Conservation (phyloP, 2,797 vertebrate genomes). For the Carapus acus region DNA sequence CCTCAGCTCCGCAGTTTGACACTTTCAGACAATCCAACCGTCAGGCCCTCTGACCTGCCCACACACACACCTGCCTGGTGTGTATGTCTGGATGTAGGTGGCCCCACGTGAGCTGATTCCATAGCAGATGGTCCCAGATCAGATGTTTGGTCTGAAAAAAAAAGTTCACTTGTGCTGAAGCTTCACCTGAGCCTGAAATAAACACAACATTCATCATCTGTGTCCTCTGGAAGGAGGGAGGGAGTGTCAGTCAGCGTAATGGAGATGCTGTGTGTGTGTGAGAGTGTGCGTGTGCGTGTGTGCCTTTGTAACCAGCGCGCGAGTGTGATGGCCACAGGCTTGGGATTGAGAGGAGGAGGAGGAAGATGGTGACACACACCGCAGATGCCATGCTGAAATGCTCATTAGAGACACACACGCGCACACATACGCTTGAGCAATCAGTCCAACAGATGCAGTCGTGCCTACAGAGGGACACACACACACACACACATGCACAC, state of each 20-base stretch:
- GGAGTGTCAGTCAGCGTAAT: constrained; percentile 6
- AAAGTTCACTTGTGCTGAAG: not conserved
- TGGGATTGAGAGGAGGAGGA: constrained; percentile 49
- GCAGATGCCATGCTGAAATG: constrained; percentile 56
- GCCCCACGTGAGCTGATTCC: no score
- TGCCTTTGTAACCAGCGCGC: constrained; percentile 14
- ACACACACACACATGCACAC: constrained; percentile 3
- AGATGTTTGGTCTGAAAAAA: no score
- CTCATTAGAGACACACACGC: constrained; percentile 49
- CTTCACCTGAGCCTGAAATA: not conserved
- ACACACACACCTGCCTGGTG: no score
- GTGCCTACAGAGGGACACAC: no score
- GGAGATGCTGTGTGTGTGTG: constrained; percentile 11
- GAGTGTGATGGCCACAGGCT: constrained; percentile 40
- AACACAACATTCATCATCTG: constrained; percentile 1
- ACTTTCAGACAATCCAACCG: no score
- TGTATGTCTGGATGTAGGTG: no score
- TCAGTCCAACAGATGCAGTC: no score
- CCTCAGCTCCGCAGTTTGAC: no score
- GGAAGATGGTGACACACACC: constrained; percentile 49
- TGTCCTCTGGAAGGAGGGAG: constrained; percentile 4
- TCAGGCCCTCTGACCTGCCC: no score
- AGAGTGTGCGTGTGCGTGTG: constrained; percentile 1
- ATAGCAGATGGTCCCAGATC: no score
- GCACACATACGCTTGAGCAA: constrained; percentile 17